Base-by-base conservation (phyloP, 2,888 invertebrate genomes). In the Frankliniella intonsa region DNA sequence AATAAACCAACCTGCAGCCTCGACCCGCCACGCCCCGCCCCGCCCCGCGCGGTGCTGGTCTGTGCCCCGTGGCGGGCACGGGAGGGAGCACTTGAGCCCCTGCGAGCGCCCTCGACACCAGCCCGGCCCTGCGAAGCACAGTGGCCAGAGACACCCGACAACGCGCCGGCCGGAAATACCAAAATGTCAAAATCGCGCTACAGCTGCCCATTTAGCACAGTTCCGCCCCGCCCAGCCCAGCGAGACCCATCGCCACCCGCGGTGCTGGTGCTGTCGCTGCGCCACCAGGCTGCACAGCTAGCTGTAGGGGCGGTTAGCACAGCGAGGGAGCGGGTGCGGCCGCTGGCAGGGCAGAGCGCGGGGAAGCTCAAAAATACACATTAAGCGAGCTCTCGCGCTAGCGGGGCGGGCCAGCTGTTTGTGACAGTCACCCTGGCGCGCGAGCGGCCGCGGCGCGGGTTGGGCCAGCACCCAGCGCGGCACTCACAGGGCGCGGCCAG, bases 1-100 rank as follows among this genome's bases (percentile, higher is more conserved):
- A 76, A 76, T 76, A 76, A 25, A 22, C n/a, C 69, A 25, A 76
- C 69, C 69, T 76, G 69, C 69, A 76, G 69, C 69, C 69, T 76
- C 69, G 69, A 76, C 22, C 25, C 25, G 38, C 2, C 38, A 2
- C 38, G 38, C 2, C 38, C 38, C 38, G 38, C 2, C 38, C 38
- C 38, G 38, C 3, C 38, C 38, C 5, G 38, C 38, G 38, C 38
- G 38, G 38, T 38, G 38, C 38, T 38, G 3, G 3, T 2, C 38
- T 2, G 38, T 38, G 38, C 38, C 38, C 38, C 38, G 38, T 38
- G 5, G 69, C n/a, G 22, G n/a, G 69, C n/a, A 22, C 11, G 65
- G n/a, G 65, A 19, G 19, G n/a, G 65, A 65, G 65, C 5, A 38
- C 38, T 38, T 38, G 38, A 38, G 38, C 38, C 38, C 38, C 38